Conservation (phyloP, 2,888 invertebrate genomes). For the Apamea anceps region DNA sequence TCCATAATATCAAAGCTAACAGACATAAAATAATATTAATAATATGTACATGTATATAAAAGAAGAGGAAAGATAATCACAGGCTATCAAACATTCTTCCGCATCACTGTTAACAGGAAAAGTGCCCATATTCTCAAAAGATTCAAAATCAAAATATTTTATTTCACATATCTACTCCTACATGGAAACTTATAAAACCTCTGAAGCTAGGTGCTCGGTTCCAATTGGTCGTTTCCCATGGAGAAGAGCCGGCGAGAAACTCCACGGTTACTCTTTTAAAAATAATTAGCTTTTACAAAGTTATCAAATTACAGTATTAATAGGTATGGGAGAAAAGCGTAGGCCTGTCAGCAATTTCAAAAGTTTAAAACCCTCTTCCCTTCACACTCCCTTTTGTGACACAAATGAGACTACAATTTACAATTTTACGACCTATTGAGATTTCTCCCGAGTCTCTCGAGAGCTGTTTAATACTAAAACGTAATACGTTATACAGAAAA, state of each 20-base stretch:
- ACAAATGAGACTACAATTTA: conserved; percentile 13
- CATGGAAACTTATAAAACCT: no score
- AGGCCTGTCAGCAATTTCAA: not conserved
- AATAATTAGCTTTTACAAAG: not conserved
- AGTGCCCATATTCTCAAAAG: not conserved
- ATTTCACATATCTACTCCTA: no score
- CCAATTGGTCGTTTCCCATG: not conserved
- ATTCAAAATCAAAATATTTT: not conserved
- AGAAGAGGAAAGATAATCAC: no score
- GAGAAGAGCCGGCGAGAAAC: not conserved
- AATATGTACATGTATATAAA: no score
- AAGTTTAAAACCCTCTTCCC: not conserved
- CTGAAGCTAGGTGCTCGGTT: no score
- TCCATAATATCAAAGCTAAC: no score
- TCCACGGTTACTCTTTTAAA: not conserved
- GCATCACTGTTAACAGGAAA: no score
- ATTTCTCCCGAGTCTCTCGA: conserved; percentile 20
- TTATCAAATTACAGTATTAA: no score
- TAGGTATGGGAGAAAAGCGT: no score
- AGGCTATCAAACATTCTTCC: no score
- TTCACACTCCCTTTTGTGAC: not conserved
- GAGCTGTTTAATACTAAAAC: conserved; percentile 24
- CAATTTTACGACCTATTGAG: conserved; percentile 40
- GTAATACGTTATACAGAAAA: conserved; percentile 40
- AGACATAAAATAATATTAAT: no score